These are phyloP conservation scores for Abscondita cerata DNA, from an alignment of 2,888 invertebrate species.

Conservation along the genomic window DNA sequence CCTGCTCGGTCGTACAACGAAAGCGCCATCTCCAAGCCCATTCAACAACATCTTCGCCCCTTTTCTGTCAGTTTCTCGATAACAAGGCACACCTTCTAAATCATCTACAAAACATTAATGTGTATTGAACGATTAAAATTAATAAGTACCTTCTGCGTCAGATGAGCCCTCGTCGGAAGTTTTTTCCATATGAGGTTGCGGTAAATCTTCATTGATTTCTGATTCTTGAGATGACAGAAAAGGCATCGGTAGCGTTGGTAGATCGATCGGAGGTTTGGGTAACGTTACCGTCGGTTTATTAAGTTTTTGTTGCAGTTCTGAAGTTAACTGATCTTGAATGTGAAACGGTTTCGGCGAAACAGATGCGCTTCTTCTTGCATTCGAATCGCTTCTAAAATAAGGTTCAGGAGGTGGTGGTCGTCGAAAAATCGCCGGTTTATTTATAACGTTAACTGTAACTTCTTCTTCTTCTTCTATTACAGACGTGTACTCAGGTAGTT, in stretches of 20 bases:
- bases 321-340: no score
- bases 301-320: neutral
- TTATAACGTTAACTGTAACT: neutral
- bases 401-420: neutral
- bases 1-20: conserved; percentile 34
- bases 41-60: conserved; percentile 26
- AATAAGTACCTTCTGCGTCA: no score
- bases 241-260: conserved; percentile 1
- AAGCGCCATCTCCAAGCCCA: conserved; percentile 32
- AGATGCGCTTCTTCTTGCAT: neutral
- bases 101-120: conserved; percentile 33
- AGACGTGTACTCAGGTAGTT: conserved; percentile 13
- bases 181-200: no score
- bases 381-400: neutral
- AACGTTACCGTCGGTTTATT: conserved; percentile 13
- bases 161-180: no score
- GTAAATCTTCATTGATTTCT: no score
- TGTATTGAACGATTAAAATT: no score
- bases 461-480: conserved; percentile 17
- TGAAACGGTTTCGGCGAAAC: no score
- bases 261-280: conserved; percentile 15
- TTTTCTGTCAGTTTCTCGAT: conserved; percentile 32
- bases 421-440: no score
- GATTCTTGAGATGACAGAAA: neutral
- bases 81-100: conserved; percentile 21